phyloP scores from a whole-genome alignment of 2,113 vertebrate species.

The Microtus oregoni region DNA sequence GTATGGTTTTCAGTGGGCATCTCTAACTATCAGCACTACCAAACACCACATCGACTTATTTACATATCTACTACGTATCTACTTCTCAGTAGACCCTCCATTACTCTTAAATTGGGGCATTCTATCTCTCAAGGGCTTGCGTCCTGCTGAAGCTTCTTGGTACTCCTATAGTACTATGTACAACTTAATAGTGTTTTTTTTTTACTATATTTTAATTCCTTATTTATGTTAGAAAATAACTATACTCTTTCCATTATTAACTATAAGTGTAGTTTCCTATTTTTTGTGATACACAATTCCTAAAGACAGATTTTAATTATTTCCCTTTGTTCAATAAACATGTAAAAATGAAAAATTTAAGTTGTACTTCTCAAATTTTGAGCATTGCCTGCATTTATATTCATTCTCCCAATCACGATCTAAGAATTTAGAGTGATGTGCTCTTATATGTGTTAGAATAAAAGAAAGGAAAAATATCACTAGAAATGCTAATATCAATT shows the following conservation, averaged over 20 bases:
- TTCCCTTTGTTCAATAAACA: slow-evolving; percentile 5
- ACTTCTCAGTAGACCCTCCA: background rate
- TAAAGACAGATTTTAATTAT: background rate
- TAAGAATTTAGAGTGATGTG: background rate
- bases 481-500: background rate
- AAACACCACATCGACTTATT: background rate
- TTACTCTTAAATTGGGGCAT: background rate
- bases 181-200: background rate
- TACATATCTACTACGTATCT: background rate
- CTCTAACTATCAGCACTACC: background rate
- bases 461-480: background rate
- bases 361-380: background rate
- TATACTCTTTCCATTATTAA: background rate
- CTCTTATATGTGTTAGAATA: background rate
- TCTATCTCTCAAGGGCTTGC: background rate
- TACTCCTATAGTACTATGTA: background rate
- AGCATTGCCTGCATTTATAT: background rate
- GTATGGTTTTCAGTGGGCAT: background rate
- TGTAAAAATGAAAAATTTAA: background rate
- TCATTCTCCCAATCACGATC: background rate
- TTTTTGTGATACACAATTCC: background rate
- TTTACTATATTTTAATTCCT: background rate
- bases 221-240: background rate
- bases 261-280: background rate
- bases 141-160: background rate